These are phyloP conservation scores for Apoda limacodes DNA, from an alignment of 2,888 invertebrate species.

Conservation along the genomic window DNA sequence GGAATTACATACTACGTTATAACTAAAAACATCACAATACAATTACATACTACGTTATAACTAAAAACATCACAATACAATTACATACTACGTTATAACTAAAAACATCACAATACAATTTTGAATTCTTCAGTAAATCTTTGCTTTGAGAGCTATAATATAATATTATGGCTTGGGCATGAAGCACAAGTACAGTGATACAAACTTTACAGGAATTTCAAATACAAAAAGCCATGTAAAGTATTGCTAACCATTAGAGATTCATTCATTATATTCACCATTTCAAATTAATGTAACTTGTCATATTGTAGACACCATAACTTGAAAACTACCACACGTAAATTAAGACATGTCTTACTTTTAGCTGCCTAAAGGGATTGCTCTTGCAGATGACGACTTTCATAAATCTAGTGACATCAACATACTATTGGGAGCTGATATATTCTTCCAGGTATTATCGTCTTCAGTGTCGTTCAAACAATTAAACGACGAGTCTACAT, in stretches of 20 bases:
- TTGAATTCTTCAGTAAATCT: no score
- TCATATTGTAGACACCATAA: slow-evolving; percentile 16
- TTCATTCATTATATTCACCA: slow-evolving; percentile 8
- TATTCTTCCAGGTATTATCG: slow-evolving; percentile 19
- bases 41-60: no score
- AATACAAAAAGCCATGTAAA: slow-evolving; percentile 6
- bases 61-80: no score
- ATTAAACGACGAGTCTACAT: no score
- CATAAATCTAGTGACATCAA: slow-evolving; percentile 11
- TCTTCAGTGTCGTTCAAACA: no score
- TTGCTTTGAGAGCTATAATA: no score
- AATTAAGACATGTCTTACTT: slow-evolving; percentile 8
- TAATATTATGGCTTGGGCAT: no score
- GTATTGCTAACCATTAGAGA: slow-evolving; percentile 8
- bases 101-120: no score
- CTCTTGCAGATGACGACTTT: slow-evolving; percentile 13
- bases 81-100: no score
- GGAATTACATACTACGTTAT: no score
- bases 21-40: no score
- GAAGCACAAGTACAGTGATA: neutral
- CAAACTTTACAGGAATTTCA: slow-evolving; percentile 7
- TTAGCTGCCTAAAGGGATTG: slow-evolving; percentile 6
- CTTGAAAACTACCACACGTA: slow-evolving; percentile 14
- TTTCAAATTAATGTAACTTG: slow-evolving; percentile 9
- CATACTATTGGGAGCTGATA: slow-evolving; percentile 13